Evolutionary conservation across 2,113 vertebrate genomes (phyloP), one percentile per base, ranked within the genome.

Genomic region (Sterrhoptilus dennistouni): DNA sequence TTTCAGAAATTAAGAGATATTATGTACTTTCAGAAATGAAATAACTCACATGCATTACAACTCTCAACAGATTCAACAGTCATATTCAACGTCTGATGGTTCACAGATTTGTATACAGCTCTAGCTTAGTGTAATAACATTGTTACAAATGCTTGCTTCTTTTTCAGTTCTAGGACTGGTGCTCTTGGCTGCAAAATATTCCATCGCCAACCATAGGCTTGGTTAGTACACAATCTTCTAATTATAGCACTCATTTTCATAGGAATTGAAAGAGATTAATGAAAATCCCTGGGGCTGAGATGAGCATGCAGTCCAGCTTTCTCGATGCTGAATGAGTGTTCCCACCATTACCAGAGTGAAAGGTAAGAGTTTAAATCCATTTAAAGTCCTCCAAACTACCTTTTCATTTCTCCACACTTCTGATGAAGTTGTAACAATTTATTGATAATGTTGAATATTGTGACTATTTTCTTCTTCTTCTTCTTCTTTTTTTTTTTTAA

Each of bases 321-420:
- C 31, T 36, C 57, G 28, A 31, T 57, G 18, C 61, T 77, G 59
- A 60, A 42, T 47, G 18, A 47, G 3, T 24, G 7, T 3, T 69
- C 19, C 28, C 5, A 2, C 5, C 28, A 24, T 12, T 38, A 11
- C 0, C 1, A 5, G 3, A 79, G 77, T 10, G 9, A 72, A n/a
- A 47, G 7, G 2, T 10, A 24, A 44, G 25, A 38, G 7, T 22
- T 82, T 29, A 64, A 71, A 3, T 40, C 11, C 7, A 8, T 59
- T 64, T 60, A 56, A 72, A 59, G 8, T 8, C 10, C 4, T 8
- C 1, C 15, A 20, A n/a, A 15, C 8, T 27, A 31, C 23, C 6
- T 52, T 72, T 86, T 8, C 1, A 38, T 65, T 72, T 54, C 31
- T 61, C 29, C 5, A 18, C 45, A 20, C 3, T 56, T 83, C 19